Evolutionary conservation across 2,113 vertebrate species (phyloP), one percentile per base, ranked within the genome.

Genomic region (Calyptomena viridis): DNA sequence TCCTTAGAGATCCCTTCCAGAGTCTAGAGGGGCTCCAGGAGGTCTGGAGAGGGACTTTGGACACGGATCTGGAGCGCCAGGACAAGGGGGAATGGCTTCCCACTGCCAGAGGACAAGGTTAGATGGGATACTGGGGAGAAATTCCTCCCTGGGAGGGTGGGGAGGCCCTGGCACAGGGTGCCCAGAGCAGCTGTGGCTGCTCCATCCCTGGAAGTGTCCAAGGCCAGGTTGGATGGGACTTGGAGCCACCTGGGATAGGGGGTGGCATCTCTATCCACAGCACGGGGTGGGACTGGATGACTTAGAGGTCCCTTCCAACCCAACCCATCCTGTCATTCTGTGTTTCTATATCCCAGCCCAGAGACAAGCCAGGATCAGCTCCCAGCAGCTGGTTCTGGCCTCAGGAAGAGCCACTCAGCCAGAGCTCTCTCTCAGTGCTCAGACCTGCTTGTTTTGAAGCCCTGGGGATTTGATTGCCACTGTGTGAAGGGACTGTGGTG

Each of bases 391-490:
- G 0, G 6, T 25, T 25, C 24, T 14, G 28, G 27, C 50, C 53
- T 47, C 6, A 12, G 53, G 42, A 72, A 31, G 21, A 53, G 52
- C 10, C 17, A 1, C 10, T n/a, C 14, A 14, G 80, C 12, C 7
- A 1, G 6, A 40, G 25, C 8, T 2, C 67, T 56, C 0, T 0
- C 67, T 69, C 35, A 8, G 89, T 8, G 20, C 49, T 62, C 47
- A 1, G 1, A 21, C 39, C 28, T 37, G 68, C 40, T 89, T 24
- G 39, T 46, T 60, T n/a, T 35, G 33, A 52, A 49, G 30, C 68
- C 24, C 14, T 11, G 24, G 50, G 49, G 68, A 12, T 21, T 53
- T 6, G 30, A 40, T 46, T 85, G 53, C 5, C 0, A 0, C 23
- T 3, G 8, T 25, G 39, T 63, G 68, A 50, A 75, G 53, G 58